phyloP scores from a whole-genome alignment of 2,888 invertebrate species.

The Frankliniella intonsa region DNA sequence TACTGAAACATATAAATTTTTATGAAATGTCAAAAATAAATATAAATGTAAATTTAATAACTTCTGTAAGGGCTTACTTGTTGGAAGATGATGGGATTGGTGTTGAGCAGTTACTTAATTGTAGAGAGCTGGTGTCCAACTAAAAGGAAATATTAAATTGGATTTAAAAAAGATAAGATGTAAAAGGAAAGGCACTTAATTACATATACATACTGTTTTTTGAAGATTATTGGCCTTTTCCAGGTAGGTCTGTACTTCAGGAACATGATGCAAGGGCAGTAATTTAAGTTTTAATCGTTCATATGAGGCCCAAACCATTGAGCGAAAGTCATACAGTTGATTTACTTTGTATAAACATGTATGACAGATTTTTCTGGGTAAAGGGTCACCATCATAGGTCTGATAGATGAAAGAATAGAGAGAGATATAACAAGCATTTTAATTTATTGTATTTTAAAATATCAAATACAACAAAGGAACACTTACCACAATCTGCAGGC shows the following conservation, averaged over 20 bases:
- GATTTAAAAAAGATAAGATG: background rate
- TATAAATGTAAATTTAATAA: background rate
- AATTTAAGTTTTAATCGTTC: background rate
- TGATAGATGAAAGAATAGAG: background rate
- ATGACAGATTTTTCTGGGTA: background rate
- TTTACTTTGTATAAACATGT: background rate
- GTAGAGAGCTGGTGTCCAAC: background rate
- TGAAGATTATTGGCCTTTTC: background rate
- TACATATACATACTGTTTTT: background rate
- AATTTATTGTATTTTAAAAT: background rate
- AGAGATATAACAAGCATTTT: background rate
- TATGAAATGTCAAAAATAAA: background rate
- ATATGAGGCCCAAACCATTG: background rate
- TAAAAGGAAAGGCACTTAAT: background rate
- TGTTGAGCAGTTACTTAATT: background rate
- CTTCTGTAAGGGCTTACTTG: background rate
- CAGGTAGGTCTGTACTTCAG: background rate
- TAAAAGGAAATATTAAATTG: background rate
- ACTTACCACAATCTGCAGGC: background rate
- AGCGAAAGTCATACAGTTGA: background rate
- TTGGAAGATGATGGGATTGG: background rate
- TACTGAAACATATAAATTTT: background rate
- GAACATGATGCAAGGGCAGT: background rate
- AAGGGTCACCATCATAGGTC: constrained; percentile 3
- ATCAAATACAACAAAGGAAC: background rate